These are phyloP conservation scores for Protaetia brevitarsis DNA, from an alignment of 1,140 invertebrate species.

Conservation along the genomic window DNA sequence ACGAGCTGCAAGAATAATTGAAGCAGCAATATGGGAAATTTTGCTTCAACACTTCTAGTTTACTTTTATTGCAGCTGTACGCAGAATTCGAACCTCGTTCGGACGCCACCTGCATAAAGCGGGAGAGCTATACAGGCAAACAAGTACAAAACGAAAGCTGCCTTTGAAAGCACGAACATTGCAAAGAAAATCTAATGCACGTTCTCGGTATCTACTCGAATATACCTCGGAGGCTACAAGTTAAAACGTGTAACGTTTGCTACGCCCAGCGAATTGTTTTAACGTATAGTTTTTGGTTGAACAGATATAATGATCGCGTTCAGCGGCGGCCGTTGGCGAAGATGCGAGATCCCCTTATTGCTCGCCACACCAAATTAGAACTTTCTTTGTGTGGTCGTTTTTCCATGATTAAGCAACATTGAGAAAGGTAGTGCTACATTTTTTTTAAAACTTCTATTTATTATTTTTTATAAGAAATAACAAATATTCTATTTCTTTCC, in stretches of 20 bases:
- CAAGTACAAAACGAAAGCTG: not conserved
- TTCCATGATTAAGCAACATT: too few species aligned
- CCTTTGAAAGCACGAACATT: not conserved
- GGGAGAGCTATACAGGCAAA: not conserved
- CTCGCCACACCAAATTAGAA: too few species aligned
- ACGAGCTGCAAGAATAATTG: constrained; percentile 8
- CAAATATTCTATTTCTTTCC: too few species aligned
- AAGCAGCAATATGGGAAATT: constrained; percentile 8
- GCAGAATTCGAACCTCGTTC: not conserved
- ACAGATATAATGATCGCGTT: too few species aligned
- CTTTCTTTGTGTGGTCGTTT: too few species aligned
- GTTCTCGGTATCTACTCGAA: too few species aligned
- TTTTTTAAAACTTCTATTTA: too few species aligned
- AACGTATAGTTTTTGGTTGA: not conserved
- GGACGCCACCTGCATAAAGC: not conserved
- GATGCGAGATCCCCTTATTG: too few species aligned
- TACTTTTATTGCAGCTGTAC: constrained; percentile 2
- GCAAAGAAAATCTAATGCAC: not conserved
- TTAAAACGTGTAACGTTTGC: not conserved
- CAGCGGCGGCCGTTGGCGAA: too few species aligned
- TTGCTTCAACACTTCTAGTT: constrained; percentile 5
- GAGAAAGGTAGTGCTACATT: too few species aligned
- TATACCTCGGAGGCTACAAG: not conserved
- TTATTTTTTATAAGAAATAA: too few species aligned
- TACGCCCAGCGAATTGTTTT: not conserved